Base-by-base conservation (phyloP, 2,797 vertebrate species). In the Manis crassicaudata region DNA sequence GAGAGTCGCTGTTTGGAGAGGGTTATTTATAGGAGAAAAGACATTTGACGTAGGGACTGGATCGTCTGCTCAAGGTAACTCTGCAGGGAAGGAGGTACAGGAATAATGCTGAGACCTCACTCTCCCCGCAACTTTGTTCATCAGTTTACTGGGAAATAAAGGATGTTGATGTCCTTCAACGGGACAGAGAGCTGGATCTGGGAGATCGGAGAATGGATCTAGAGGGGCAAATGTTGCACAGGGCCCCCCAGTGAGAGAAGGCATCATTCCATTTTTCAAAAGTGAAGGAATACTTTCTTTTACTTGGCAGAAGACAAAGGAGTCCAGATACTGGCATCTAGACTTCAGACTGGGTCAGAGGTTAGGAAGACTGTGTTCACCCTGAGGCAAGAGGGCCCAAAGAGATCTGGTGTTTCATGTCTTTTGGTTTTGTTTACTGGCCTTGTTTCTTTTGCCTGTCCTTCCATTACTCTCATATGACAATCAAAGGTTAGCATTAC, bases 401-500 rank as follows among this genome's bases (percentile, higher is more conserved):
- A 92, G 84, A 72, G 21, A 93, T 12, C 9, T 13, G 43, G 32
- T 50, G 10, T 77, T 87, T 93, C 43, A 17, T 16, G 7, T 60
- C 29, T 62, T 86, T 90, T 27, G 7, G 9, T 93, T 90, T 92
- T 54, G 40, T 87, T 94, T 88, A 85, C 52, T 92, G 82, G 32
- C 5, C 27, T 84, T 83, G 18, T 79, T 77, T 87, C 76, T 88
- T 92, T 77, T 60, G 35, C 56, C 37, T 80, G 29, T 65, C 23
- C 72, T 89, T 94, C 60, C 92, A 89, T 95, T 96, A 97, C 75
- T 97, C 76, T 88, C 56, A 85, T 72, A 85, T 40, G 87, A 96
- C 96, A 98, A 98, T 96, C 97, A 97, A 98, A 98, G 96, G 84
- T 96, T 93, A 88, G 35, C 27, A 32, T 90, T 97, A 89, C 97